Evolutionary conservation across 2,888 invertebrate species (phyloP).

Genomic region (Drosophila stalkeri): DNA sequence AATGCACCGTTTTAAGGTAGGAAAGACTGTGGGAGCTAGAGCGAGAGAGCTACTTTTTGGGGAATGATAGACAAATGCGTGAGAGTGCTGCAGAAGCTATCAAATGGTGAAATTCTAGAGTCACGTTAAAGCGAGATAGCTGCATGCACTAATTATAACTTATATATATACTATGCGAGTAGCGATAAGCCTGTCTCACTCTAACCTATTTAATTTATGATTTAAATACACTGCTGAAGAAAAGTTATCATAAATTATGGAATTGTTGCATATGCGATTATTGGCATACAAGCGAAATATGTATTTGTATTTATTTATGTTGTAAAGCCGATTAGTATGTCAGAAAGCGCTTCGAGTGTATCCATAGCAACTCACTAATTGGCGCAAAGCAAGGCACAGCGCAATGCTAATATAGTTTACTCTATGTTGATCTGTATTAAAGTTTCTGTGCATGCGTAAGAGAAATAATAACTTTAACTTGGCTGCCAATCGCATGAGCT

Average conservation of each 20-base stretch:
- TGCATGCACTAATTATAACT: not conserved
- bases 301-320: not conserved
- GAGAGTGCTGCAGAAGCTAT: not conserved
- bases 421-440: not conserved
- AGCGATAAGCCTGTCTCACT: not conserved
- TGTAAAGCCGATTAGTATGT: not conserved
- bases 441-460: not conserved
- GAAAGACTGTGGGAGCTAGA: not conserved
- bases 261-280: not conserved
- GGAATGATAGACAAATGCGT: not conserved
- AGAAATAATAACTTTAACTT: not conserved
- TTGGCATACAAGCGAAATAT: not conserved
- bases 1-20: not conserved
- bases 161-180: not conserved
- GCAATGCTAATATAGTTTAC: not conserved
- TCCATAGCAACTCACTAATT: not conserved
- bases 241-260: not conserved
- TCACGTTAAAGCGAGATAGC: not conserved
- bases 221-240: not conserved
- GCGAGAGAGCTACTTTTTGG: not conserved
- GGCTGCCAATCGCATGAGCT: constrained; percentile 3
- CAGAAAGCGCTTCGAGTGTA: not conserved
- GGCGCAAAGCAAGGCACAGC: not conserved
- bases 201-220: not conserved
- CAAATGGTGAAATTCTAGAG: not conserved